Evolutionary conservation across 2,888 invertebrate genomes (phyloP), one percentile per base, ranked within the genome.

Genomic region (Aromia moschata): DNA sequence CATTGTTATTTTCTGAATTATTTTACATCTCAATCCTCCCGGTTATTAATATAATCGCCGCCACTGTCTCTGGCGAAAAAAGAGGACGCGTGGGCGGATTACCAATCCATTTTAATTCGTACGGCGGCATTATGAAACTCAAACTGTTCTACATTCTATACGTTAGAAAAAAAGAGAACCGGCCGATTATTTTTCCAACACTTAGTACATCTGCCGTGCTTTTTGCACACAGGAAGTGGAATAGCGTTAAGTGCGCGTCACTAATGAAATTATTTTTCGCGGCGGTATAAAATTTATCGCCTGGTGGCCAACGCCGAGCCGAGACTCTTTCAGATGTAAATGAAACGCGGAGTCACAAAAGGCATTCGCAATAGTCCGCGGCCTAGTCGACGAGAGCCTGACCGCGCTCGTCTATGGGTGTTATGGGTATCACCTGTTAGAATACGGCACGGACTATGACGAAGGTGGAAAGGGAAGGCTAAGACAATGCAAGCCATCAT

Each of bases 401-500:
- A 25, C 40, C 40, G 41, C 40, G 52, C 41, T 25, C 16, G n/a
- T 52, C 52, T 52, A 41, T 52, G 17, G 30, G 37, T 43, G 31
- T 30, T 30, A 38, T 37, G n/a, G 18, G 57, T 52, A 55, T 57
- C 60, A 60, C 60, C 63, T 63, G 63, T 58, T 54, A 49, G 59
- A 60, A 49, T 45, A 57, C 55, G 59, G 56, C 60, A 53, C 54
- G 58, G 49, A 43, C 49, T 60, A 56, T 15, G 18, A 46, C 43
- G 11, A 37, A 38, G 41, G 65, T 65, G 60, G 65, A 60, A 59
- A 61, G 60, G 63, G 59, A 61, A 63, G 31, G 47, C 30, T 57
- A 57, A 65, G 63, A 62, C 64, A 65, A 65, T 64, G 63, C 61
- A 56, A 61, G 55, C 58, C 63, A 63, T 67, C 64, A 63, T 67